Conservation (phyloP, 2,797 vertebrate genomes). For the Peromyscus attwateri region DNA sequence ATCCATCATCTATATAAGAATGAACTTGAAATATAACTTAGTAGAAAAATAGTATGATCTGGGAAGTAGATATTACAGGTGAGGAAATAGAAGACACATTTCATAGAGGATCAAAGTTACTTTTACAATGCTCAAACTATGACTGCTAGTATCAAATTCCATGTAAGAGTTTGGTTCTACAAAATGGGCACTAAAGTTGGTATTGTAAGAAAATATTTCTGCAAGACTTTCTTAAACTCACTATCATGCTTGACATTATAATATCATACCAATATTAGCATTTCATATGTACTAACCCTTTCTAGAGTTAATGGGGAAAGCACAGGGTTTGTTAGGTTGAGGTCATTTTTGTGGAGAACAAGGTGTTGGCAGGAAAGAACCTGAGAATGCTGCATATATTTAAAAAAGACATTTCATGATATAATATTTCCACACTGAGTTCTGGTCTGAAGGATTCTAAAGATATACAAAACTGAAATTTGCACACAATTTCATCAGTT, state of each 20-base stretch:
- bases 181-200: neutral
- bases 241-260: neutral
- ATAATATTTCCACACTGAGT: slow-evolving; percentile 1
- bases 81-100: neutral
- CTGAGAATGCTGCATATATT: neutral
- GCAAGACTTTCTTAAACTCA: neutral
- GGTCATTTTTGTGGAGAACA: neutral
- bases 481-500: neutral
- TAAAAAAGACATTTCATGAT: neutral
- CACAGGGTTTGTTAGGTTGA: neutral
- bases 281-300: neutral
- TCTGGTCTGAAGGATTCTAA: neutral
- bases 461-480: neutral
- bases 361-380: neutral
- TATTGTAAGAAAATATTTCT: neutral
- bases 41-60: neutral
- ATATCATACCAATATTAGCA: neutral
- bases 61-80: neutral
- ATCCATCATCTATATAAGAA: neutral
- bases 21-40: neutral
- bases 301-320: neutral
- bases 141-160: neutral
- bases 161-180: neutral
- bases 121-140: neutral
- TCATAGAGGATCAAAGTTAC: neutral